A percentile compares a stretch with the other conserved stretches of the same genome.
Evolutionary conservation across 2,113 vertebrate species (phyloP).

Genomic region (Mustela nigripes): DNA sequence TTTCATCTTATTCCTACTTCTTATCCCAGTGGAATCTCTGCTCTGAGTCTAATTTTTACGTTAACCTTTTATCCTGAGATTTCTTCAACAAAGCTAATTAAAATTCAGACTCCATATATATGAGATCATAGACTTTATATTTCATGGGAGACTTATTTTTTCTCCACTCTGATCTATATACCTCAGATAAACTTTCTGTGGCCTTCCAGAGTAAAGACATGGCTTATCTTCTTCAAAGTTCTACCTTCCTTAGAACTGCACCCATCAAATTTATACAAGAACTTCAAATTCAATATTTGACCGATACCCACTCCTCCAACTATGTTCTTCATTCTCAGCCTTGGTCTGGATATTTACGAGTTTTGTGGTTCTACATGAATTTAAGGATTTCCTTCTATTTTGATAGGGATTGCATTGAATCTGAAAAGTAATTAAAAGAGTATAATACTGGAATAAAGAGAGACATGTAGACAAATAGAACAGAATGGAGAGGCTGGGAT

Average conservation of each 20-base stretch:
- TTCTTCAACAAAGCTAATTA: background rate
- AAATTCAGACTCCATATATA: conserved; percentile 42
- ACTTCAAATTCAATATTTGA: background rate
- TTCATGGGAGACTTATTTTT: background rate
- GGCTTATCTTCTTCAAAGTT: background rate
- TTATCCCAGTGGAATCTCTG: background rate
- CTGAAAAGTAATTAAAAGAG: background rate
- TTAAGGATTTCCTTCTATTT: background rate
- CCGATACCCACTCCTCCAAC: background rate
- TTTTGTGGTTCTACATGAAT: background rate
- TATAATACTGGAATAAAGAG: background rate
- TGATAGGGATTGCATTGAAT: background rate
- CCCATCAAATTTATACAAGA: background rate
- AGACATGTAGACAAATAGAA: background rate
- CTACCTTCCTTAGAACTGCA: background rate
- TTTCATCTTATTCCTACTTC: conserved; percentile 11
- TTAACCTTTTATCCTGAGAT: conserved; percentile 29
- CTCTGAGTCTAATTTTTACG: conserved; percentile 28
- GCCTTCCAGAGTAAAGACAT: background rate
- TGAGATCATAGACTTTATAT: background rate
- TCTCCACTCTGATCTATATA: background rate
- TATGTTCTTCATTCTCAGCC: background rate
- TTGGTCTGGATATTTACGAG: background rate
- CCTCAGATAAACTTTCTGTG: background rate
- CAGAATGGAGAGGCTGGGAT: background rate